Base-by-base conservation (phyloP, 2,888 invertebrate species). In the Melinopterus prodromus region DNA sequence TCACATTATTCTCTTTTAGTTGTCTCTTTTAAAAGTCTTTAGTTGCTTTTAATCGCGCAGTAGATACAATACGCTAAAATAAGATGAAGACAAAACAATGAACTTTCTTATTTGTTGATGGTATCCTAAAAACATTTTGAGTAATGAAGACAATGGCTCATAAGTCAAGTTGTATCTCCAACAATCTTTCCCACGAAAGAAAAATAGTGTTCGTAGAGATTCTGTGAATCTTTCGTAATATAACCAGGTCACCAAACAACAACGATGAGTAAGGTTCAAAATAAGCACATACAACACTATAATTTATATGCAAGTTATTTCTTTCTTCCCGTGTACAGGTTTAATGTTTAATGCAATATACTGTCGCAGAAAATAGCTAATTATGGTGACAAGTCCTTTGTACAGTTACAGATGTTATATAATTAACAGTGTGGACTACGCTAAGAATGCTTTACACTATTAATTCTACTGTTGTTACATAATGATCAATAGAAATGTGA, bases 141-240 rank as follows among this genome's bases (percentile, higher is more conserved):
- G 53, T 53, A 53, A 53, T 53, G 53, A 53, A 53, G 12, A 53
- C 53, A 53, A 53, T 53, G 53, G 53, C 53, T 53, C 53, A 53
- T 53, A 53, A 53, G 53, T 53, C 53, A 53, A 53, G 53, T 53
- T 53, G 53, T 53, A 53, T 53, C 53, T 53, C 53, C 12, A 9
- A 1, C 9, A 12, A 53, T 53, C 53, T 53, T 53, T 53, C 53
- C 12, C 53, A 53, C 53, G 53, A 53, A 4, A 53, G 53, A 53
- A 53, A 53, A 53, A 53, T 53, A 53, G 53, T 53, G 53, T 53
- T 53, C 53, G 53, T 53, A 53, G 53, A 53, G 53, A 53, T 53
- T 53, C 53, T 9, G 53, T 12, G 7, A 12, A 9, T 9, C 7
- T 53, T 53, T 53, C 53, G 53, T 53, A 53, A 53, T 53, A 53